Conservation (phyloP, 30 jellyfish, hydroid and myxozoan species). For the Turritopsis rubra region DNA sequence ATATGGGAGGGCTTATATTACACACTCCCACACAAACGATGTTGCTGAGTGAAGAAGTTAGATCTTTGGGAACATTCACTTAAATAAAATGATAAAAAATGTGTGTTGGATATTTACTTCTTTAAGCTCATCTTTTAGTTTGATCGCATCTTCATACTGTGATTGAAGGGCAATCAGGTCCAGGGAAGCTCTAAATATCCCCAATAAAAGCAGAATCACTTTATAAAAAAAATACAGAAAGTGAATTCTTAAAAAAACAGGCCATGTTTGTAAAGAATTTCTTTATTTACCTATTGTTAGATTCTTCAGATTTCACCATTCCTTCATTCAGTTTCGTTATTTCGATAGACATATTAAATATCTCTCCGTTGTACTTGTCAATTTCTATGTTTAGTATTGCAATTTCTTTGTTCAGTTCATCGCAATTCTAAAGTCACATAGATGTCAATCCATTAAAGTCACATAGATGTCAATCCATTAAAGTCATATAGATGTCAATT, state of each 20-base stretch:
- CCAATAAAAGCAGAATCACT: neutral
- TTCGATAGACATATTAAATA: neutral
- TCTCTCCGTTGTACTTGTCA: conserved; percentile 4
- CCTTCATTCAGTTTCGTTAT: conserved; percentile 13
- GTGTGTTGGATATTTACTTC: neutral
- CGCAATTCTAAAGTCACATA: neutral
- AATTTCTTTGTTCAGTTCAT: neutral
- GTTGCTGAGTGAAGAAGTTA: neutral
- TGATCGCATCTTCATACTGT: neutral
- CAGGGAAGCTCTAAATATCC: neutral
- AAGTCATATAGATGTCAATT: no score
- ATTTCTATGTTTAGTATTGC: neutral
- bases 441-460: neutral
- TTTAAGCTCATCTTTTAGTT: conserved; percentile 1
- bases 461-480: no score
- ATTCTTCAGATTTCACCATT: neutral
- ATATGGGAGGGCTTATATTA: no score
- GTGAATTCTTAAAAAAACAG: neutral
- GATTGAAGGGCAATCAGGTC: neutral
- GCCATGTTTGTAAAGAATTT: neutral
- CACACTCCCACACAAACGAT: no score
- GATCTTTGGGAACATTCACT: neutral
- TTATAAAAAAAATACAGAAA: no score
- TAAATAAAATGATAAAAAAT: neutral
- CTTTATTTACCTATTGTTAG: neutral